Evolutionary conservation across 2,888 invertebrate genomes (phyloP).

Genomic region (Stratiomys singularior): DNA sequence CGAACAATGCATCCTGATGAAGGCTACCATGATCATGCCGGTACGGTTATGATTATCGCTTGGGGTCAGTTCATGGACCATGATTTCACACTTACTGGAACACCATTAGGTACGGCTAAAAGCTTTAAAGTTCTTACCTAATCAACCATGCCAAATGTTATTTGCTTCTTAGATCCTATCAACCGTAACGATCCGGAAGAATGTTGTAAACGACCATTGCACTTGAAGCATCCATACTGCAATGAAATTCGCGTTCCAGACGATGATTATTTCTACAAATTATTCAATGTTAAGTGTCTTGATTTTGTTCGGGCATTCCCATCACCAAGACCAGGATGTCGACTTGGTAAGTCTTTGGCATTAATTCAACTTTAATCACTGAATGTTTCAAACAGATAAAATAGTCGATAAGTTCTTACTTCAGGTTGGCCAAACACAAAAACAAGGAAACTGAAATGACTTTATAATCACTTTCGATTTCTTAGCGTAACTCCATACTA

Average conservation of each 20-base stretch:
- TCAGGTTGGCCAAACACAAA: not conserved
- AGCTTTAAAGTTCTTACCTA: conserved; percentile 1
- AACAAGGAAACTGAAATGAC: not conserved
- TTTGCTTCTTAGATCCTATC: conserved; percentile 73
- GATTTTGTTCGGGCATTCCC: conserved; percentile 92
- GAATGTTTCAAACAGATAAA: not conserved
- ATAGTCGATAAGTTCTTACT: not conserved
- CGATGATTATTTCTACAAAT: conserved; percentile 89
- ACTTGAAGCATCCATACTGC: conserved; percentile 89
- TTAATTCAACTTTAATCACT: not conserved
- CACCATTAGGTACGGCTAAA: conserved; percentile 76
- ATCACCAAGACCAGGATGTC: conserved; percentile 86
- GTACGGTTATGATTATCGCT: conserved; percentile 91
- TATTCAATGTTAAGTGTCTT: conserved; percentile 86
- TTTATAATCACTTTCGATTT: not conserved
- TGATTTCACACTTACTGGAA: conserved; percentile 89
- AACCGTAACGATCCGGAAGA: conserved; percentile 92
- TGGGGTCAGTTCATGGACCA: conserved; percentile 98
- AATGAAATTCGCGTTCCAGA: conserved; percentile 89
- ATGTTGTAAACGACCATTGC: conserved; percentile 84
- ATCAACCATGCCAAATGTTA: not conserved
- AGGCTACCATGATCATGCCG: conserved; percentile 92
- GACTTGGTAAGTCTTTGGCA: conserved; percentile 72
- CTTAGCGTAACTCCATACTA: not conserved
- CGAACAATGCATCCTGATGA: conserved; percentile 93